Percentiles rank a stretch among this genome's conserved stretches.
Evolutionary conservation across 2,888 invertebrate genomes (phyloP).

Genomic region (Sminthurinus aureus): DNA sequence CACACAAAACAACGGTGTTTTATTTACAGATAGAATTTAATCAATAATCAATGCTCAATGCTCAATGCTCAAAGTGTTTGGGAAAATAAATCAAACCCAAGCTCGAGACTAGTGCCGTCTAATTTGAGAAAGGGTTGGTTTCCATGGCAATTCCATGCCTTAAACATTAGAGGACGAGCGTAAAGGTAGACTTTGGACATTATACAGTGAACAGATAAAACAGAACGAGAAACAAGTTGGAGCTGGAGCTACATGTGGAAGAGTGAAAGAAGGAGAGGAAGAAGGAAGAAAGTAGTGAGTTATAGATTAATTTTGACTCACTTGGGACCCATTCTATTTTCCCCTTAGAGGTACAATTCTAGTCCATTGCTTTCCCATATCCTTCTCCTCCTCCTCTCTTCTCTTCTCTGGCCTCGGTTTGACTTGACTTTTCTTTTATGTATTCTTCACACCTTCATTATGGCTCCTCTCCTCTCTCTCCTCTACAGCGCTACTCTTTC

Average conservation of each 20-base stretch:
- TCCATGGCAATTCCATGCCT: too few relatives aligned
- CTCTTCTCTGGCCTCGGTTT: neutral
- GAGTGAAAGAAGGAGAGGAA: neutral
- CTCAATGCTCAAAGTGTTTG: too few relatives aligned
- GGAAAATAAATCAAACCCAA: too few relatives aligned
- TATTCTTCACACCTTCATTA: conserved; percentile 44
- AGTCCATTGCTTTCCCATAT: neutral
- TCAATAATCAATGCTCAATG: too few relatives aligned
- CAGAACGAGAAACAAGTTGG: neutral
- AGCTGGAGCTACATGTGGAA: neutral
- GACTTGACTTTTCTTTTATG: conserved; percentile 20
- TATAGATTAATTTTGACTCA: conserved; percentile 46
- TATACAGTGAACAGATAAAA: too few relatives aligned
- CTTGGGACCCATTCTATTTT: conserved; percentile 41
- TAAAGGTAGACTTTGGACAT: too few relatives aligned
- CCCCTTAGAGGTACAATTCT: conserved; percentile 24
- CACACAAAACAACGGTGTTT: too few relatives aligned
- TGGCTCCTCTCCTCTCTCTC: neutral
- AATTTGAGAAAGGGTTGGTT: too few relatives aligned
- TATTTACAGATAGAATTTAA: too few relatives aligned
- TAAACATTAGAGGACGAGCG: too few relatives aligned
- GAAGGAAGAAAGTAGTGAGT: conserved; percentile 29
- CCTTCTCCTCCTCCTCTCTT: neutral
- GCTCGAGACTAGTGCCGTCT: too few relatives aligned
- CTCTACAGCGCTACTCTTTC: neutral